A percentile compares a stretch with the other conserved stretches of the same genome.
Evolutionary conservation across 2,113 vertebrate genomes (phyloP).

Genomic region (Vulpes ferrilata): DNA sequence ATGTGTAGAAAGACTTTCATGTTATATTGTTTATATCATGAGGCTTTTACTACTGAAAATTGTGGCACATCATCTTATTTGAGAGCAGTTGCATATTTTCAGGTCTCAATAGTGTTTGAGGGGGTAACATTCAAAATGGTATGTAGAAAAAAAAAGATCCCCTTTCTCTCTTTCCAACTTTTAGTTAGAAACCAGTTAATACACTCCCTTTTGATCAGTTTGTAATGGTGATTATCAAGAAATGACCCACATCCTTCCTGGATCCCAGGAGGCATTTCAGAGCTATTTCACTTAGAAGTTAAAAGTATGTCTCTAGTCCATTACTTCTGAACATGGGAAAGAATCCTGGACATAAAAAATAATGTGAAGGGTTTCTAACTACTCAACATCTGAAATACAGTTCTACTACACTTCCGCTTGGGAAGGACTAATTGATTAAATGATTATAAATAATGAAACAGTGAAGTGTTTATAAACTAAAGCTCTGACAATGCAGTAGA

Average conservation of each 20-base stretch:
- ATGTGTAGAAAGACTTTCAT: background rate
- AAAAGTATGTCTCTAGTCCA: background rate
- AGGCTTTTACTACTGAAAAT: slow-evolving; percentile 25
- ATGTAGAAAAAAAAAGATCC: background rate
- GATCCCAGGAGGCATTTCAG: background rate
- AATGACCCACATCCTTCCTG: background rate
- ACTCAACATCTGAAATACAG: background rate
- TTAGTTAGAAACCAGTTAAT: background rate
- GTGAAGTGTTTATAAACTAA: background rate
- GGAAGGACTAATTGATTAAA: background rate
- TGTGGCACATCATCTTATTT: background rate
- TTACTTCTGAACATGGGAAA: slow-evolving; percentile 9
- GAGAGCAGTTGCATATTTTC: background rate
- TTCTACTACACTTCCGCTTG: slow-evolving; percentile 9
- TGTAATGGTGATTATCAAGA: background rate
- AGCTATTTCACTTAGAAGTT: slow-evolving; percentile 23
- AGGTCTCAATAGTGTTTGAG: background rate
- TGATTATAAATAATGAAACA: background rate
- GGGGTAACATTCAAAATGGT: background rate
- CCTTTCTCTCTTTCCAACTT: background rate
- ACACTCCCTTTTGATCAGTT: background rate
- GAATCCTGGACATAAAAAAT: background rate
- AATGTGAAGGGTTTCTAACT: background rate
- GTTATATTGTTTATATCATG: background rate
- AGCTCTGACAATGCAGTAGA: background rate